Conservation (phyloP, 53 echinoderm and acorn worm genomes). For the Holothuria scabra region DNA sequence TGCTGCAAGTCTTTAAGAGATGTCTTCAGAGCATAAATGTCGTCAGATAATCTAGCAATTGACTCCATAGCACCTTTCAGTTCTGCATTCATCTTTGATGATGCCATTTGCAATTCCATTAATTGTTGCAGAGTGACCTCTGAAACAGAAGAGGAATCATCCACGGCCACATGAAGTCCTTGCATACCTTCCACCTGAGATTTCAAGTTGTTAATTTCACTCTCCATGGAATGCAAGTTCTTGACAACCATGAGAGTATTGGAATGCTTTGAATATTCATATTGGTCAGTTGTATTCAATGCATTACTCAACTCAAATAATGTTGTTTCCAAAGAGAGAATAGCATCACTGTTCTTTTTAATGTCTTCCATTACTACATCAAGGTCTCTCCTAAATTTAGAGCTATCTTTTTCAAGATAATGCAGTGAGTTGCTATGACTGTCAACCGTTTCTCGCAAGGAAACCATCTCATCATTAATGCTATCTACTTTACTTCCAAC, state of each 20-base stretch:
- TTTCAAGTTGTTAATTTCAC: slow-evolving; percentile 14
- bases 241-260: not conserved
- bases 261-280: not conserved
- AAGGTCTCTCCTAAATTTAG: not conserved
- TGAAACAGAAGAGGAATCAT: not conserved
- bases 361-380: not conserved
- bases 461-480: not conserved
- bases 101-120: not conserved
- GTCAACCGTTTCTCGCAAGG: not conserved
- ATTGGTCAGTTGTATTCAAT: not conserved
- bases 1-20: slow-evolving; percentile 9
- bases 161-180: slow-evolving; percentile 14
- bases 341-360: not conserved
- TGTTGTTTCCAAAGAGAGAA: not conserved
- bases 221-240: slow-evolving; percentile 6
- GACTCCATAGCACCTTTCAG: not conserved
- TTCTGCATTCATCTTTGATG: not conserved
- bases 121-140: slow-evolving; percentile 20
- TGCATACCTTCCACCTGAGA: slow-evolving; percentile 33
- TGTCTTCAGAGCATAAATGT: not conserved
- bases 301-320: not conserved
- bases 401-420: not conserved
- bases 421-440: not conserved
- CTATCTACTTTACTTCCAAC: not conserved
- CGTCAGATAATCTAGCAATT: not conserved